Evolutionary conservation across 2,113 vertebrate genomes (phyloP).

Genomic region (Rhinopithecus roxellana): DNA sequence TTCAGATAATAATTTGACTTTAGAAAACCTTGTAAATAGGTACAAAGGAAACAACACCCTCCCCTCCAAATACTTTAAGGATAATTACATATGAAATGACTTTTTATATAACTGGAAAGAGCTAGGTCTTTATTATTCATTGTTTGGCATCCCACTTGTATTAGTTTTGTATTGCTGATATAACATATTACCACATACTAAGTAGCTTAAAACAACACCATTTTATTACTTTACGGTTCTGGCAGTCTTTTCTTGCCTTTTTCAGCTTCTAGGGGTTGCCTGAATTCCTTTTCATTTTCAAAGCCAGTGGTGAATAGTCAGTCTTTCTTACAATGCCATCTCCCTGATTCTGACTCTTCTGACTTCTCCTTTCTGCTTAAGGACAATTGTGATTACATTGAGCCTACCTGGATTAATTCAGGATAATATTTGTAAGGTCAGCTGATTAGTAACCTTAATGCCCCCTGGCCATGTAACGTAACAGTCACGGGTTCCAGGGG

Average conservation of each 20-base stretch:
- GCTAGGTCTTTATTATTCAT: background rate
- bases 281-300: background rate
- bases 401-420: background rate
- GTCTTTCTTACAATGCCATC: background rate
- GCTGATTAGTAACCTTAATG: background rate
- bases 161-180: background rate
- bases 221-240: background rate
- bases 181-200: background rate
- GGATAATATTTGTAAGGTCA: background rate
- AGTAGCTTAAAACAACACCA: background rate
- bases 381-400: background rate
- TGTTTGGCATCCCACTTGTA: background rate
- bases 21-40: background rate
- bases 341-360: background rate
- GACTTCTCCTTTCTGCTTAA: background rate
- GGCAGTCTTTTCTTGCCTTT: background rate
- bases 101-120: background rate
- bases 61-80: background rate
- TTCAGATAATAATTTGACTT: background rate
- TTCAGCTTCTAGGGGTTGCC: background rate
- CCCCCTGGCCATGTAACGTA: background rate
- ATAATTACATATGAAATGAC: background rate
- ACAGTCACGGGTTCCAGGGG: background rate
- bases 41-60: background rate
- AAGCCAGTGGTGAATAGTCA: background rate